Base-by-base conservation (phyloP, 2,113 vertebrate genomes). In the Passer domesticus region DNA sequence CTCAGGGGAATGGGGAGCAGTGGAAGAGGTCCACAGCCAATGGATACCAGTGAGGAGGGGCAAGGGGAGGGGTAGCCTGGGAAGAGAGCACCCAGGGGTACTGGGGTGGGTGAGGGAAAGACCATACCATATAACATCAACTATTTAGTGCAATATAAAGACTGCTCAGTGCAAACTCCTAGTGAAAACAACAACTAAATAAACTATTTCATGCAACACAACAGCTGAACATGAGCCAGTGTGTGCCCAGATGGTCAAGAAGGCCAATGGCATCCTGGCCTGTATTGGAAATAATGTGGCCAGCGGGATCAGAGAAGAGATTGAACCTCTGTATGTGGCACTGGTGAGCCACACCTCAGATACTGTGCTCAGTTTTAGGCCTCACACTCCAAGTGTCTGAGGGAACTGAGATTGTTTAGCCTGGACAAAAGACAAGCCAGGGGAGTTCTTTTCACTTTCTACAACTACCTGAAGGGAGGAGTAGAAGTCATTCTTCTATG, bases 291-390 rank as follows among this genome's bases (percentile, higher is more conserved):
- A 12, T 4, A 15, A 17, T 13, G 28, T 30, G 53, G 6, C 11
- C 28, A 60, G 24, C 0, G 2, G 49, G 17, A 56, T n/a, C n/a
- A 20, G 24, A 14, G 20, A 4, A 75, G n/a, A 31, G n/a, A 22
- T 13, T 18, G n/a, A 60, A 16, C 14, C 24, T 2, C 20, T 75
- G 39, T 41, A 19, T 0, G 1, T 2, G 11, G 33, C 7, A 18
- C 62, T 53, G 46, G 11, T 35, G 46, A 60, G 33, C 33, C 3
- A 2, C 33, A 67, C 20, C 62, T 60, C 1, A 0, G 60, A 15
- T 53, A 16, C 2, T 18, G 5, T 21, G 8, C 6, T 18, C 70
- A 35, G 17, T 47, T 55, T 62, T 35, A 39, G n/a, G 17, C 24
- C 41, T 9, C 2, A 0, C 20, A 31, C 47, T 55, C 53, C 39